A percentile compares a stretch with the other conserved stretches of the same genome.
phyloP scores from a whole-genome alignment of 1,140 invertebrate species.

The Theocolax elegans region DNA sequence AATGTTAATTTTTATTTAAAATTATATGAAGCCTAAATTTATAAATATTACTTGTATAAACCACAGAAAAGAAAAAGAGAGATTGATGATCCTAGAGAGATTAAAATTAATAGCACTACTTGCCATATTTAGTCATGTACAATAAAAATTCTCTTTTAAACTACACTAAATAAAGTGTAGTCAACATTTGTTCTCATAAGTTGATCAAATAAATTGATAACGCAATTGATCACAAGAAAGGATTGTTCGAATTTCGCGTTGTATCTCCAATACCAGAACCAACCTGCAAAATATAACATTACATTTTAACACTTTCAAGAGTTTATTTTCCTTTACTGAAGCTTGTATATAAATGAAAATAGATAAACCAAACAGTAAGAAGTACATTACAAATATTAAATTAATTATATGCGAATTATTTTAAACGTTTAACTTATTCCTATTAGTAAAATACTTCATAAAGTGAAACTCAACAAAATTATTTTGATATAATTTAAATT shows the following conservation, averaged over 20 bases:
- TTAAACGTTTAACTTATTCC: too few relatives aligned
- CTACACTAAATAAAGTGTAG: conserved; percentile 53
- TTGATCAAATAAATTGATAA: conserved; percentile 60
- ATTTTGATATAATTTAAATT: too few relatives aligned
- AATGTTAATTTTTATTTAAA: conserved; percentile 64
- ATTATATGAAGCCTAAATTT: conserved; percentile 43
- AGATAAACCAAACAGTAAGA: too few relatives aligned
- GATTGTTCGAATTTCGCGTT: conserved; percentile 65
- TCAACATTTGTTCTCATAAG: conserved; percentile 57
- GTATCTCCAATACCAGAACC: conserved; percentile 61
- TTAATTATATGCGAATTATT: not conserved
- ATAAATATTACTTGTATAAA: conserved; percentile 45
- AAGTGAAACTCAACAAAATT: too few relatives aligned
- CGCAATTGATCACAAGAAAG: conserved; percentile 64
- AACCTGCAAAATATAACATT: conserved; percentile 62
- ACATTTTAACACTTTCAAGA: too few relatives aligned
- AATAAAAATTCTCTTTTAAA: conserved; percentile 55
- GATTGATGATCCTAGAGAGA: conserved; percentile 59
- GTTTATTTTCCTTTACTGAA: too few relatives aligned
- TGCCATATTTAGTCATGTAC: conserved; percentile 61
- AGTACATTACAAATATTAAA: not conserved
- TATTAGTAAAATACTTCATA: too few relatives aligned
- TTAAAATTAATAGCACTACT: conserved; percentile 64
- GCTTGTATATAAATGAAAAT: too few relatives aligned
- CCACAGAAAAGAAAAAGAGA: conserved; percentile 56